These are phyloP conservation scores for Cricetomys ansorgei DNA, from an alignment of 2,113 vertebrate species.

Conservation along the genomic window DNA sequence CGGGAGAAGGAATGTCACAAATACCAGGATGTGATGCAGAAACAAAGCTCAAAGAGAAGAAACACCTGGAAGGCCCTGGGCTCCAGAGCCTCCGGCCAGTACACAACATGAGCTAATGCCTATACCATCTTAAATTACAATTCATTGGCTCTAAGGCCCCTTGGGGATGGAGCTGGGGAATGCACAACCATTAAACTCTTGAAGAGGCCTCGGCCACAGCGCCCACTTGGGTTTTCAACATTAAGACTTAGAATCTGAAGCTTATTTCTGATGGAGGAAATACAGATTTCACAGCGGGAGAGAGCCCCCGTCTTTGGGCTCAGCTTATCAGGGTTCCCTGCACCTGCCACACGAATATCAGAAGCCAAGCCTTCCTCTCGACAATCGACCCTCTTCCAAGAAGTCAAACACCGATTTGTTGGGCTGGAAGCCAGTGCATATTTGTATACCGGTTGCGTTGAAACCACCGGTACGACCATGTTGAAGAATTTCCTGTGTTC, in stretches of 20 bases:
- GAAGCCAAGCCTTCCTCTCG: constrained; percentile 53
- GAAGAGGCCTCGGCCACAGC: neutral
- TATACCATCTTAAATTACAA: constrained; percentile 76
- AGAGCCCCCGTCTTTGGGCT: neutral
- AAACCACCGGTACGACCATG: constrained; percentile 46
- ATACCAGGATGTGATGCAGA: constrained; percentile 50
- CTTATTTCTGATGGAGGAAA: neutral
- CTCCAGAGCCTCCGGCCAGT: constrained; percentile 37
- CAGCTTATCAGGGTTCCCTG: constrained; percentile 24
- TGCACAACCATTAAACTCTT: constrained; percentile 45
- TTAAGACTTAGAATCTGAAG: constrained; percentile 52
- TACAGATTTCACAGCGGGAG: neutral
- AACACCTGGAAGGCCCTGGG: constrained; percentile 72
- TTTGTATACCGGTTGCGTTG: constrained; percentile 12
- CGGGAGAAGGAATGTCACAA: constrained; percentile 66
- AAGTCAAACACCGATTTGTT: constrained; percentile 46
- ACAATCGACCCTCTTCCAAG: constrained; percentile 60
- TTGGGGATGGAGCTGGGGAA: constrained; percentile 56
- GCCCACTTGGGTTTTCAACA: constrained; percentile 48
- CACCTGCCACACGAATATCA: neutral
- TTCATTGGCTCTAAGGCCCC: constrained; percentile 19
- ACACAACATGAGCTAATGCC: constrained; percentile 60
- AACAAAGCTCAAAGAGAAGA: constrained; percentile 69
- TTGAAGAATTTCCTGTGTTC: constrained; percentile 65
- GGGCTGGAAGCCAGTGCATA: constrained; percentile 47